Evolutionary conservation across 1,140 invertebrate species (phyloP).

Genomic region (Phymastichus coffea): DNA sequence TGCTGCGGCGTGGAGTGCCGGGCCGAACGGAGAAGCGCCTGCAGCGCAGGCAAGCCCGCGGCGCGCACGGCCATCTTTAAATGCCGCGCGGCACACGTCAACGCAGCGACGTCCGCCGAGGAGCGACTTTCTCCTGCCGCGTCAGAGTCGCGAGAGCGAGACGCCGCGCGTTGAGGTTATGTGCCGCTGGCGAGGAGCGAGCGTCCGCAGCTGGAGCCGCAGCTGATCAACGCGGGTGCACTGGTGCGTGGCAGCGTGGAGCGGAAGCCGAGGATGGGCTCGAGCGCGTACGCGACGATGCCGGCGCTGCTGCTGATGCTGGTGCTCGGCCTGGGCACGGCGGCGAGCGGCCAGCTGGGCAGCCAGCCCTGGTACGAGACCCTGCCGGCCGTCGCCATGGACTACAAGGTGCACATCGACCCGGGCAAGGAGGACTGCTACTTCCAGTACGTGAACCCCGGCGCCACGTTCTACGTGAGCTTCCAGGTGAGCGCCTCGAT

Average conservation of each 20-base stretch:
- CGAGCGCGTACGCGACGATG: no score
- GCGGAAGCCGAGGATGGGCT: no score
- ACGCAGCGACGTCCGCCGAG: neutral
- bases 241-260: no score
- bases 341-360: neutral
- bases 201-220: no score
- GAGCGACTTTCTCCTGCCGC: neutral
- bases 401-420: conserved; percentile 92
- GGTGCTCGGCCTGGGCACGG: no score
- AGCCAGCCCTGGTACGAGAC: conserved; percentile 83
- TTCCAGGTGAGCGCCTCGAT: conserved; percentile 72
- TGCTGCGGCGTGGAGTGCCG: no score
- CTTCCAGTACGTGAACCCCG: conserved; percentile 87
- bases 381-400: conserved; percentile 87
- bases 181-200: neutral
- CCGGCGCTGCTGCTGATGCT: neutral
- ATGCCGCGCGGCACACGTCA: neutral
- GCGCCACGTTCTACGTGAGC: conserved; percentile 90
- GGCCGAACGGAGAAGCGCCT: no score
- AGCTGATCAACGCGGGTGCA: no score
- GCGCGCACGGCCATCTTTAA: no score
- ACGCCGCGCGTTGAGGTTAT: conserved; percentile 11
- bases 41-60: no score
- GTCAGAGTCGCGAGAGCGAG: no score
- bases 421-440: conserved; percentile 94